These are phyloP conservation scores for Brachypodius melanocephalos DNA, from an alignment of 2,113 vertebrate genomes.

Conservation along the genomic window DNA sequence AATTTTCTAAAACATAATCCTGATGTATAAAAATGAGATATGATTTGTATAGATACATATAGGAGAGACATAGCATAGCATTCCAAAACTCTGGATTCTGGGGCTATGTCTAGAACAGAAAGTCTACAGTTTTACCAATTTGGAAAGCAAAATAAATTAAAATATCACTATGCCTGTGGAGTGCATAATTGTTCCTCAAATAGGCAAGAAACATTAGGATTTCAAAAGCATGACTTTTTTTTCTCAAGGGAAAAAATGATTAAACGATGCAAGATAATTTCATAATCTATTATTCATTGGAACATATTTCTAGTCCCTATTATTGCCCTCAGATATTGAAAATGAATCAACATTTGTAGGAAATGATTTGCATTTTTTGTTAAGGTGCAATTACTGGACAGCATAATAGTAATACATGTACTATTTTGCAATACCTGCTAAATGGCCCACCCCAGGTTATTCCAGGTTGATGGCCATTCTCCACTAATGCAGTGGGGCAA, in stretches of 20 bases:
- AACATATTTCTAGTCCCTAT: background rate
- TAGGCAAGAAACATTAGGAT: background rate
- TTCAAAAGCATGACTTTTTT: background rate
- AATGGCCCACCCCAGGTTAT: background rate
- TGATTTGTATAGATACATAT: background rate
- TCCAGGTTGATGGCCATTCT: background rate
- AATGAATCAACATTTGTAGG: background rate
- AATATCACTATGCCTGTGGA: background rate
- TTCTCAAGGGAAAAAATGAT: background rate
- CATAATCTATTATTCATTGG: background rate
- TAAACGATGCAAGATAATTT: background rate
- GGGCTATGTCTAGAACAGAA: background rate
- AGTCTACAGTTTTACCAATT: background rate
- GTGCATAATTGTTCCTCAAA: background rate
- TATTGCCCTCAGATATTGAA: background rate
- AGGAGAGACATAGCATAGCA: background rate
- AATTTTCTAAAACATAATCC: background rate
- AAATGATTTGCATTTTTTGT: background rate
- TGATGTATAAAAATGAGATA: background rate
- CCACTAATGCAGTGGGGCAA: background rate
- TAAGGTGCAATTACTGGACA: background rate
- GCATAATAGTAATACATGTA: background rate
- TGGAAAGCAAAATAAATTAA: background rate
- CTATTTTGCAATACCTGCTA: background rate
- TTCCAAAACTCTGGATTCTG: background rate